phyloP scores from a whole-genome alignment of 1,140 invertebrate species.

The Dinoponera quadriceps region DNA sequence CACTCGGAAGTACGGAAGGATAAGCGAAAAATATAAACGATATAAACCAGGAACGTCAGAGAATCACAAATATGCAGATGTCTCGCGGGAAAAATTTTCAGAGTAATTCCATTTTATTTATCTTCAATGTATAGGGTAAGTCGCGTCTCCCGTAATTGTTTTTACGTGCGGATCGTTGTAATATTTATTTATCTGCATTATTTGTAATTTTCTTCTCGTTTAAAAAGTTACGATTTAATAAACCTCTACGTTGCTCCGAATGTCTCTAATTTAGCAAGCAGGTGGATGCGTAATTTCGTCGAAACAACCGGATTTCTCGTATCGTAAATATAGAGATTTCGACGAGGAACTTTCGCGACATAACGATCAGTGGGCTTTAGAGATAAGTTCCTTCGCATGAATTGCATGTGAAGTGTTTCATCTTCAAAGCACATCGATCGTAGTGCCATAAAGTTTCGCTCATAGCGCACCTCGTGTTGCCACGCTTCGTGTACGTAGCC shows the following conservation, averaged over 20 bases:
- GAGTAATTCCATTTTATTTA: slow-evolving; percentile 16
- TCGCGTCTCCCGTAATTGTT: neutral
- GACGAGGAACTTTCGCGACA: neutral
- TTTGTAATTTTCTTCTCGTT: neutral
- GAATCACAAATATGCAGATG: slow-evolving; percentile 29
- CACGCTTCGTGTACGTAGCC: neutral
- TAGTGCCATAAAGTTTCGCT: neutral
- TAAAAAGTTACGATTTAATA: neutral
- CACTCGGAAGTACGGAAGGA: neutral
- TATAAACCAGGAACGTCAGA: neutral
- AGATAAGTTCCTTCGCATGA: slow-evolving; percentile 18
- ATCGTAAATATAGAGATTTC: neutral
- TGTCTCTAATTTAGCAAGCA: neutral
- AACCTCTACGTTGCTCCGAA: neutral
- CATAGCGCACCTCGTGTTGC: neutral
- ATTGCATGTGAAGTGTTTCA: slow-evolving; percentile 8
- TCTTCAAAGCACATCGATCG: slow-evolving; percentile 38
- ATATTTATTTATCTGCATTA: slow-evolving; percentile 23
- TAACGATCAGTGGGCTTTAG: neutral
- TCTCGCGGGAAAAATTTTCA: slow-evolving; percentile 17
- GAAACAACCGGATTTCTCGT: too few species aligned
- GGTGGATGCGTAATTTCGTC: too few species aligned
- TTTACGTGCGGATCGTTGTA: neutral
- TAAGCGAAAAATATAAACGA: slow-evolving; percentile 7
- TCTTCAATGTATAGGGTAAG: slow-evolving; percentile 2